Evolutionary conservation across 2,113 vertebrate genomes (phyloP).

Genomic region (Trogon surrucura): DNA sequence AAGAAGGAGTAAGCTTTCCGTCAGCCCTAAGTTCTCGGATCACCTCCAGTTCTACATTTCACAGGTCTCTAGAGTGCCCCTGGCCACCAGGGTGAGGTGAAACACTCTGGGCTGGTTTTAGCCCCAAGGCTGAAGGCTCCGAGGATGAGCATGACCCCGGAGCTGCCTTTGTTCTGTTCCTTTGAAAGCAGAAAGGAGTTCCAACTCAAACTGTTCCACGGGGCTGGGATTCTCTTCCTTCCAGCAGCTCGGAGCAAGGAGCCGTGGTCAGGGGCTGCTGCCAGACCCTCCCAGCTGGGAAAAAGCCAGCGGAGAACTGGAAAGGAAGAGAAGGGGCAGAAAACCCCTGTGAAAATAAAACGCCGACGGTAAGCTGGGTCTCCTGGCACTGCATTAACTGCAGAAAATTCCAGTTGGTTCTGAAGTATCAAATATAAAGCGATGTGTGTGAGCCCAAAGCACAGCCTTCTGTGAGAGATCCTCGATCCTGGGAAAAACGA

Average conservation of each 20-base stretch:
- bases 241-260: neutral
- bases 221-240: neutral
- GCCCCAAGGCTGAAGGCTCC: neutral
- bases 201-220: too few species aligned
- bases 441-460: neutral
- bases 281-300: neutral
- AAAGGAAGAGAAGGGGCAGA: neutral
- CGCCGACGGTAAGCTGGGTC: fast-evolving
- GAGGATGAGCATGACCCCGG: neutral
- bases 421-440: neutral
- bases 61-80: neutral
- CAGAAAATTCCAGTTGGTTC: neutral
- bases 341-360: neutral
- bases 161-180: neutral
- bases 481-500: neutral
- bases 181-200: neutral
- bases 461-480: neutral
- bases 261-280: too few species aligned
- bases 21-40: neutral
- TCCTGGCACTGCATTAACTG: neutral
- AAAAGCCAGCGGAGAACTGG: neutral
- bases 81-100: neutral
- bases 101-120: neutral
- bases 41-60: neutral
- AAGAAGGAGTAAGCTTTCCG: neutral